Conservation (phyloP, 2,797 vertebrate genomes). For the Garrulus glandarius region DNA sequence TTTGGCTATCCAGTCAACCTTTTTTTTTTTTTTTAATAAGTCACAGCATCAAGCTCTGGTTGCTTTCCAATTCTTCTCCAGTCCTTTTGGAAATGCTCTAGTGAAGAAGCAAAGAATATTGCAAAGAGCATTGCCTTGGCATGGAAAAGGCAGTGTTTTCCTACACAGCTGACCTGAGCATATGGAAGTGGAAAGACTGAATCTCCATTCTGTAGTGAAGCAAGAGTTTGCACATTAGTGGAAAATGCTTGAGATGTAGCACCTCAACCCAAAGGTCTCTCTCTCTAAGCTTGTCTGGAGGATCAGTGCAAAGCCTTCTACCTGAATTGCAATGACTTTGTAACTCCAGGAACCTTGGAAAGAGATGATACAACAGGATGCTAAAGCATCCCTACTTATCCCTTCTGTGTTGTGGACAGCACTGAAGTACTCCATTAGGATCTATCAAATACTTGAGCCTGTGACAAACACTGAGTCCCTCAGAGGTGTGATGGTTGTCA, state of each 20-base stretch:
- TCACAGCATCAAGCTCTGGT: not conserved
- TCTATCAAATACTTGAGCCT: not conserved
- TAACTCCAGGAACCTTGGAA: not conserved
- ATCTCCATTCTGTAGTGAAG: not conserved
- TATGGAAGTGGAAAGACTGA: not conserved
- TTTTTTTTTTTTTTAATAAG: not conserved
- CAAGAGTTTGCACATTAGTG: not conserved
- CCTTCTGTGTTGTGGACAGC: not conserved
- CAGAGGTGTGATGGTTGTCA: not conserved
- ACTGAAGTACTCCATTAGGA: not conserved
- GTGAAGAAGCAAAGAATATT: not conserved
- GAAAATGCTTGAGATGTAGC: not conserved
- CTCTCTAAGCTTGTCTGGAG: not conserved
- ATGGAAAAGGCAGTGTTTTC: not conserved
- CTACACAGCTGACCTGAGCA: not conserved
- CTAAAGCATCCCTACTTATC: not conserved
- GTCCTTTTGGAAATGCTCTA: not conserved
- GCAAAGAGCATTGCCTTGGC: not conserved
- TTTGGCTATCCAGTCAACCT: not conserved
- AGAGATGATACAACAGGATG: not conserved
- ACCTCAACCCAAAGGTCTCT: not conserved
- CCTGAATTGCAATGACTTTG: not conserved
- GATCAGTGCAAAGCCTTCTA: not conserved
- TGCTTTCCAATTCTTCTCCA: conserved; percentile 1
- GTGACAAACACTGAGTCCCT: not conserved